phyloP scores from a whole-genome alignment of 2,113 vertebrate genomes.

The Ctenodactylus gundi region DNA sequence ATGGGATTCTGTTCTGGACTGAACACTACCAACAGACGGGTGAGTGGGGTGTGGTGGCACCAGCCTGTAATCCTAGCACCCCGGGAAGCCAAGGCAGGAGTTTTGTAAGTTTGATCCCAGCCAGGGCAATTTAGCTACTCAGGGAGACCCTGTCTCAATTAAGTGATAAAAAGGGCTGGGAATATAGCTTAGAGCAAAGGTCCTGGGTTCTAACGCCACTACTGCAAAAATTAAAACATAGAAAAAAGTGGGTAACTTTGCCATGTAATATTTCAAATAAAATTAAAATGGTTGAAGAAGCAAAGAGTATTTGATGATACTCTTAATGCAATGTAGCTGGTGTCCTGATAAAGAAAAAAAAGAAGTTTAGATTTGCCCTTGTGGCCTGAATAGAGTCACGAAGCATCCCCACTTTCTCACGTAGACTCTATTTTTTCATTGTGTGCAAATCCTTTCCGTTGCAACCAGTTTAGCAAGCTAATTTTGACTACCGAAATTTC shows the following conservation, averaged over 20 bases:
- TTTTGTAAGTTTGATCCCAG: no score
- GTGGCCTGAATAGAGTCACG: neutral
- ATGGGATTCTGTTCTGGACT: neutral
- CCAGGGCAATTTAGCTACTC: no score
- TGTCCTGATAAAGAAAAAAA: neutral
- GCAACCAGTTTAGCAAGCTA: neutral
- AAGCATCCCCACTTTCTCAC: neutral
- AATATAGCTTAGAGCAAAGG: no score
- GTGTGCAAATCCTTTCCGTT: neutral
- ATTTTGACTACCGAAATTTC: neutral
- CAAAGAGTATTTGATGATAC: no score
- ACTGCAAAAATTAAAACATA: no score
- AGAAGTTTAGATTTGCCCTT: neutral
- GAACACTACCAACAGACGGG: neutral
- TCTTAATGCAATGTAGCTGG: neutral
- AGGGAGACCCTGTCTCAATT: no score
- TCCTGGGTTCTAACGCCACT: no score
- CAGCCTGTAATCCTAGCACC: no score
- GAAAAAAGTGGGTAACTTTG: neutral
- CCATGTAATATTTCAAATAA: neutral
- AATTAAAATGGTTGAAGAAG: neutral
- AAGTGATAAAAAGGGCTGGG: no score
- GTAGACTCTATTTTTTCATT: neutral
- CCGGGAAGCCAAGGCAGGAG: no score
- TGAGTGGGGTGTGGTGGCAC: no score